Base-by-base conservation (phyloP, 2,113 vertebrate species). In the Saccopteryx leptura region DNA sequence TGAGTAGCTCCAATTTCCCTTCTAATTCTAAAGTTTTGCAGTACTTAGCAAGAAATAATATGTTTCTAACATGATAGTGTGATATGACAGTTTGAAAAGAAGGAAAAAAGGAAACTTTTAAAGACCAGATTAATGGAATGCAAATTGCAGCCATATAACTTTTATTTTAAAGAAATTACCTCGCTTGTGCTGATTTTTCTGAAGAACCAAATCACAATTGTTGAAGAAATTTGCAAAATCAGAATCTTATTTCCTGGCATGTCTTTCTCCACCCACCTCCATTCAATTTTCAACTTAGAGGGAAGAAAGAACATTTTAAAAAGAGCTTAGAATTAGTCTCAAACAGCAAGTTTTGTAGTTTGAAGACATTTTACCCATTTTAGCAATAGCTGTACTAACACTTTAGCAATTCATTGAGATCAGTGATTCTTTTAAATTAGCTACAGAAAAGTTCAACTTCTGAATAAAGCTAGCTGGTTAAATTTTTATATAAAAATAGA, bases 81-180 rank as follows among this genome's bases (percentile, higher is more conserved):
- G 88, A 96, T 89, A 68, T 96, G 97, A 95, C 92, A 97, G 88
- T 72, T 96, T 91, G 21, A 56, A 96, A 89, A 95, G 52, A 56
- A 18, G 72, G 21, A 28, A 56, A 48, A 61, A 91, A 94, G 33
- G 69, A 78, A 94, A 94, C 66, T 96, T 95, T 96, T 76, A 92
- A 95, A 95, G 78, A 86, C 71, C 68, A 94, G 86, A 96, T 90
- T 95, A 97, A 97, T 95, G 87, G 81, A 95, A 97, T 97, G 86
- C 88, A 96, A 97, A 97, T 97, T 97, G 26, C 75, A 95, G 94
- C 50, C 69, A 75, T 89, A 93, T 88, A 94, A 93, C 68, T 96
- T 95, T 97, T 92, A 93, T 96, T 97, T 98, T 96, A 97, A 94
- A 96, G 79, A 95, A 96, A 96, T 97, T 95, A 91, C 83, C 80